Base-by-base conservation (phyloP, 2,888 invertebrate species). In the Apocheima hispidaria region DNA sequence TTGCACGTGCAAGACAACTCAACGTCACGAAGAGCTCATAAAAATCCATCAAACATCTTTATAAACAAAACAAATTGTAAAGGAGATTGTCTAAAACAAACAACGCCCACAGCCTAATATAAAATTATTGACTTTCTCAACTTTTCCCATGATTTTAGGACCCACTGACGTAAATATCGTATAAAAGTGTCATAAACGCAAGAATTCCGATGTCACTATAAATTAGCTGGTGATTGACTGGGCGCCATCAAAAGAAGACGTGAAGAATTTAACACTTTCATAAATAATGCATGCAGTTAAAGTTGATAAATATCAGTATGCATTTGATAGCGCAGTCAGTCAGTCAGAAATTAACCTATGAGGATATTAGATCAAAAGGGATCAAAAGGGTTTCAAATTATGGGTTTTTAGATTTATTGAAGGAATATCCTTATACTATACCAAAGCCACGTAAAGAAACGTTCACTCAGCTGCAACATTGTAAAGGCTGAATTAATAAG, bases 131-230 rank as follows among this genome's bases (percentile, higher is more conserved):
- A 69, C 71, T 71, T 72, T 75, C 72, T 66, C 69, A 49, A 49
- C 38, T 50, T 48, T 52, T 61, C 51, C 40, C 60, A 53, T 40
- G 49, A 49, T 56, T 60, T 60, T 53, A 53, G 56, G 49, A 56
- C 33, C 14, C 26, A 52, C 35, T 38, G 51, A 50, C 48, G 51
- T 38, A 50, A 46, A 33, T 49, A 33, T 48, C 62, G 64, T 56
- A 74, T 75, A 73, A 75, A 75, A 74, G 49, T 61, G 68, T 70
- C 72, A 72, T 78, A 78, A 76, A 73, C 68, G 63, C 46, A 55
- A 38, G 72, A 70, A 73, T 70, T 70, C 56, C 66, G 53, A 62
- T 67, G 69, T 72, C 66, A 56, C 60, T 60, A 65, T 68, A 72
- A 71, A 78, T 77, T 69, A 69, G 59, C 41, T 10, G 10, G 67